Base-by-base conservation (phyloP, 2,888 invertebrate species). In the Sepioteuthis lessoniana region DNA sequence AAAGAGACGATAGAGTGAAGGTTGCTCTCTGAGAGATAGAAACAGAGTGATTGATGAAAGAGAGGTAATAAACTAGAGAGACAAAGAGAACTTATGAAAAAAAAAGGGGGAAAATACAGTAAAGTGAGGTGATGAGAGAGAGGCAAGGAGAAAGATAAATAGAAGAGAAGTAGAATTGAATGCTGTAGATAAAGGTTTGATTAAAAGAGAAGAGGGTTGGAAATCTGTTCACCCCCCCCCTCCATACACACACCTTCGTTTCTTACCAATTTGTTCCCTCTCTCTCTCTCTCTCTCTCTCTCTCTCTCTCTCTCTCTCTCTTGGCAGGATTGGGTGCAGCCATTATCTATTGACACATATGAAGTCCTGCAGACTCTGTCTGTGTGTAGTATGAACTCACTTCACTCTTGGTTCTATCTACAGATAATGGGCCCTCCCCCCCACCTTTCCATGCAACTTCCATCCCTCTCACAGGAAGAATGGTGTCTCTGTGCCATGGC, bases 201-300 rank as follows among this genome's bases (percentile, higher is more conserved):
- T 76, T 76, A 76, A 76, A 76, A 76, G 76, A n/a, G n/a, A 76
- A 76, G n/a, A n/a, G 76, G n/a, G n/a, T n/a, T 76, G 76, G n/a
- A 10, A 16, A 76, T 76, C 13, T 76, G 13, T 10, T 10, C 76
- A 16, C 16, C 3, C n/a, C n/a, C 76, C 76, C 25, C 7, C 25
- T 1, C 7, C 7, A n/a, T n/a, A n/a, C n/a, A n/a, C n/a, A n/a
- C 4, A 25, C 25, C 5, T 31, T 4, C 25, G 25, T 25, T 60
- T 25, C 28, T 60, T 13, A n/a, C n/a, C 19, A 76, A n/a, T 13
- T n/a, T 76, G n/a, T n/a, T 76, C 76, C n/a, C 76, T 76, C 16
- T 55, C n/a, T 76, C 76, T n/a, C 76, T 35, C 28, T 31, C 60
- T 60, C 31, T 28, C 31, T 60, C 60, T 31, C 60, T 31, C 28